A percentile compares a stretch with the other conserved stretches of the same genome.
Evolutionary conservation across 1,140 invertebrate genomes (phyloP).

Genomic region (Helicoverpa zea): DNA sequence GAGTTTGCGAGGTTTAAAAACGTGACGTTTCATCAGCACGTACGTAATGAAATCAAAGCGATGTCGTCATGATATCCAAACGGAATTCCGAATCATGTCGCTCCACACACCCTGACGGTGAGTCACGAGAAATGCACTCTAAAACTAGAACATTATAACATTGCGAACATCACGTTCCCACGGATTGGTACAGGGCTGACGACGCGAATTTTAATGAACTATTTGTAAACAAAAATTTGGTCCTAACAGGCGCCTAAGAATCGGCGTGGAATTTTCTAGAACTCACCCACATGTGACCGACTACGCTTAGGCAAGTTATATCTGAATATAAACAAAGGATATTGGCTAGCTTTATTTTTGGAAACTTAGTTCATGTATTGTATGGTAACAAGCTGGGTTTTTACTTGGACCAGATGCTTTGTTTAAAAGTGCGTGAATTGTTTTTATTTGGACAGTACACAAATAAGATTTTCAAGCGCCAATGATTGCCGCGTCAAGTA

Average conservation of each 20-base stretch:
- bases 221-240: constrained; percentile 36
- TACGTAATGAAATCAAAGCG: constrained; percentile 51
- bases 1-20: constrained; percentile 20
- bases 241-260: not conserved
- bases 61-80: constrained; percentile 53
- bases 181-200: constrained; percentile 51
- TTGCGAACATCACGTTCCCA: constrained; percentile 57
- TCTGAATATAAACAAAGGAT: not conserved
- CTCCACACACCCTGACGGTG: constrained; percentile 42
- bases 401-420: constrained; percentile 18
- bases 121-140: constrained; percentile 58
- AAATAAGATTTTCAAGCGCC: constrained; percentile 9
- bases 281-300: not conserved
- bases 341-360: constrained; percentile 5
- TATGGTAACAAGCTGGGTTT: not conserved
- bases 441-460: not conserved
- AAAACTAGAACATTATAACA: constrained; percentile 64
- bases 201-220: constrained; percentile 19
- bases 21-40: constrained; percentile 13
- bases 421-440: not conserved
- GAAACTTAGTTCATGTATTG: not conserved
- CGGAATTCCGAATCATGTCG: constrained; percentile 38
- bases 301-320: not conserved
- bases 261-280: constrained; percentile 6
- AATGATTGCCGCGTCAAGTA: not conserved